phyloP scores from a whole-genome alignment of 2,113 vertebrate genomes.

The Callaeas wilsoni region DNA sequence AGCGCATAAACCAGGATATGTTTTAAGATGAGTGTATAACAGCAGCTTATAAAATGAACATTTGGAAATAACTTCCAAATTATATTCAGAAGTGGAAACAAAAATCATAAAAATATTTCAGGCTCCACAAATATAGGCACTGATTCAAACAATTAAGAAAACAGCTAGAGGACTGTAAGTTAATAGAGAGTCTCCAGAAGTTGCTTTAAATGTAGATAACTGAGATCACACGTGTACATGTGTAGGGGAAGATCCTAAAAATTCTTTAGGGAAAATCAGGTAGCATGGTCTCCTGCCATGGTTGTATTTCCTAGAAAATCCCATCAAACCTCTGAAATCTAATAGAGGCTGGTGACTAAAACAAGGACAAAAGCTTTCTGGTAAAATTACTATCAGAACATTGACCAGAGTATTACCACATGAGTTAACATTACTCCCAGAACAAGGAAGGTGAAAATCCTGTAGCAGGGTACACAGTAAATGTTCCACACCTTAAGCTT shows the following conservation, averaged over 20 bases:
- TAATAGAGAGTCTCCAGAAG: slow-evolving; percentile 10
- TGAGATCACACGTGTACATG: background rate
- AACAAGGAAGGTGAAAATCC: background rate
- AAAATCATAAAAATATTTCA: slow-evolving; percentile 62
- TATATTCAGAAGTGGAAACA: slow-evolving; percentile 29
- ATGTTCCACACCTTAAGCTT: background rate
- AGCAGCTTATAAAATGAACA: slow-evolving; percentile 32
- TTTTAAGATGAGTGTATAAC: background rate
- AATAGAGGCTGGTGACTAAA: background rate
- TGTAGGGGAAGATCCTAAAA: background rate
- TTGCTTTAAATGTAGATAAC: slow-evolving; percentile 18
- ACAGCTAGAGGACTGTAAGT: slow-evolving; percentile 5
- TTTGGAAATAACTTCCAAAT: slow-evolving; percentile 58
- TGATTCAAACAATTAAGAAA: slow-evolving; percentile 46
- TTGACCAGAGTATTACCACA: background rate
- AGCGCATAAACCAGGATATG: background rate
- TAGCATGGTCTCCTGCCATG: background rate
- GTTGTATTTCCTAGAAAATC: background rate
- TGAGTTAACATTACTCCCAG: background rate
- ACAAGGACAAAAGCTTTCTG: background rate
- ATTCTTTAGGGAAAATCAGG: background rate
- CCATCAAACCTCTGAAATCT: background rate
- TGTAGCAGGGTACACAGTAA: background rate
- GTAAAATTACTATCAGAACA: background rate
- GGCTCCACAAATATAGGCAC: slow-evolving; percentile 39